A percentile compares a stretch with the other conserved stretches of the same genome.
phyloP scores from a whole-genome alignment of 2,888 invertebrate species.

The Galerucella pusilla region DNA sequence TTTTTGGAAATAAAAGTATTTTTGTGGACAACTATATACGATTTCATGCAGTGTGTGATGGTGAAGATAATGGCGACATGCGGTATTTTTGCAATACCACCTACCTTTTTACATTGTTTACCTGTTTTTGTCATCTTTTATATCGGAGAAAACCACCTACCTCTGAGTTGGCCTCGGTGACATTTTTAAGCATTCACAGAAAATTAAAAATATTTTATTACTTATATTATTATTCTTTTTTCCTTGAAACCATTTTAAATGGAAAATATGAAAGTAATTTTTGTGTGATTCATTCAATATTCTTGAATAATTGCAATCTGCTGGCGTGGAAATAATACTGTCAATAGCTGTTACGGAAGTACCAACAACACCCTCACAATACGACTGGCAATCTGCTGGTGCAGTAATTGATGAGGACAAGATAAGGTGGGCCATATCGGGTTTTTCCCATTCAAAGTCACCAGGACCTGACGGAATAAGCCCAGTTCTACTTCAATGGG shows the following conservation, averaged over 20 bases:
- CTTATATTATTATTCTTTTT: background rate
- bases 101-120: slow-evolving; percentile 11
- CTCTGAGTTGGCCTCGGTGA: background rate
- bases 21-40: background rate
- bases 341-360: too few species aligned
- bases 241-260: slow-evolving; percentile 6
- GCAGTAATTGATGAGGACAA: too few species aligned
- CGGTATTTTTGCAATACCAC: slow-evolving; percentile 15
- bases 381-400: too few species aligned
- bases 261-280: background rate
- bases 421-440: too few species aligned
- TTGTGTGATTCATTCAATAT: background rate
- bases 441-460: too few species aligned
- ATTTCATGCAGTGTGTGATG: background rate
- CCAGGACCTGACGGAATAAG: too few species aligned
- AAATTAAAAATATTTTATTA: slow-evolving; percentile 2
- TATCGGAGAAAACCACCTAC: slow-evolving; percentile 9
- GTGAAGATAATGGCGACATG: background rate
- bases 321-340: background rate
- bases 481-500: too few species aligned
- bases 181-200: slow-evolving; percentile 6
- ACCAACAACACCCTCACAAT: too few species aligned
- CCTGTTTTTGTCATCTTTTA: slow-evolving; percentile 13
- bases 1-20: background rate
- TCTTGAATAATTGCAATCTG: background rate